Evolutionary conservation across 2,888 invertebrate species (phyloP), one percentile per base, ranked within the genome.

Genomic region (Morinoia aosen): DNA sequence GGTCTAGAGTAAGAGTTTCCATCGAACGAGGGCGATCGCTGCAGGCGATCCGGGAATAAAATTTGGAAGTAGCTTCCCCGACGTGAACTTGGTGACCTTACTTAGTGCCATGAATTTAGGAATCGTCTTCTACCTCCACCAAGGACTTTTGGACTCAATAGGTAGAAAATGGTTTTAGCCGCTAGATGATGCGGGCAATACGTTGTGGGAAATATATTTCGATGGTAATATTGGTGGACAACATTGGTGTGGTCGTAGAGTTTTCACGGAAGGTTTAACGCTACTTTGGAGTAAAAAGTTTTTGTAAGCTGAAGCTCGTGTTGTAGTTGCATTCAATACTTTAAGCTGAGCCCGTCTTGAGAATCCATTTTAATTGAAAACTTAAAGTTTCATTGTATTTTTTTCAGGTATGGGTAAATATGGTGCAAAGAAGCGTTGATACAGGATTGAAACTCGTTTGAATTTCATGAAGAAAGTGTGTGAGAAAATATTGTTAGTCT

Each of bases 11-110:
- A 40, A 57, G 93, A 57, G 33, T 93, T n/a, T 93, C 93, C 57
- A n/a, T 58, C 57, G 93, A 33, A 57, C 93, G 93, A 93, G 25
- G 93, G 7, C 93, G 93, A 90, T 93, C 93, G 57, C 93, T 56
- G 56, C 93, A 1, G 48, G 90, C 12, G 40, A 90, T 90, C 48
- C 19, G 40, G 48, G 90, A 90, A 93, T 93, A 48, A 93, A 93
- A 57, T 33, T 33, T 57, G n/a, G 57, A 57, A 25, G 93, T 10
- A 33, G 39, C n/a, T 57, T 58, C 16, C 57, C 16, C 19, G 93
- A 93, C 57, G 19, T 93, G 57, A 57, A 93, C 56, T 93, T 57
- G 57, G 56, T 57, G 57, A 48, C 56, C 58, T 93, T 57, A 93
- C 93, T 57, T 33, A 93, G 33, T 11, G 33, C 58, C 58, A 57